These are phyloP conservation scores for Phylloscopus trochiloides DNA, from an alignment of 2,113 vertebrate genomes.

Conservation along the genomic window DNA sequence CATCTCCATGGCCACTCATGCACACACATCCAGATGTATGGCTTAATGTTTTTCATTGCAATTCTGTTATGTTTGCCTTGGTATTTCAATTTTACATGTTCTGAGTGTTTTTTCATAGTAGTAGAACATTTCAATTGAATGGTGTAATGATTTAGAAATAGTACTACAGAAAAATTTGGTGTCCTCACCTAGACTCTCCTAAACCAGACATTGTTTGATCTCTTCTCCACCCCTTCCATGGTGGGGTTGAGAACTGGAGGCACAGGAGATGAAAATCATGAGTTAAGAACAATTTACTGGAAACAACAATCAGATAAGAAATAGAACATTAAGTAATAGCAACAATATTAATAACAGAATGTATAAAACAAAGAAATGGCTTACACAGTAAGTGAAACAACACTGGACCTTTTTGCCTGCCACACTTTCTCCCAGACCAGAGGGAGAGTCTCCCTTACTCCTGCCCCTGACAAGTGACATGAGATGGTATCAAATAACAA, in stretches of 20 bases:
- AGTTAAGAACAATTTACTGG: neutral
- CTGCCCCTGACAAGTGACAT: neutral
- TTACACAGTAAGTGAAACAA: neutral
- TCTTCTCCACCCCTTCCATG: rapidly evolving
- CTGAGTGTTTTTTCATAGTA: neutral
- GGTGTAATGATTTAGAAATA: neutral
- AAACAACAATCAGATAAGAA: neutral
- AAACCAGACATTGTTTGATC: neutral
- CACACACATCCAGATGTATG: no score
- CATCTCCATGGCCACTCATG: neutral
- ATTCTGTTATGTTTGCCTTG: neutral
- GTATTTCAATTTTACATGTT: neutral
- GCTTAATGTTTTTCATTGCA: neutral
- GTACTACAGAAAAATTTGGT: neutral
- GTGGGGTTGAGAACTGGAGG: neutral
- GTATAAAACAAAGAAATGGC: neutral
- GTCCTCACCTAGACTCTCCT: neutral
- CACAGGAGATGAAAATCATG: neutral
- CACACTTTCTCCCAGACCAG: neutral
- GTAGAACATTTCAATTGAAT: neutral
- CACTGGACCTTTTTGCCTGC: neutral
- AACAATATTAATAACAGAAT: neutral
- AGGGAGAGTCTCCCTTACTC: neutral
- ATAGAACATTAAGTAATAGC: neutral
- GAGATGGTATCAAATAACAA: neutral